Conservation (phyloP, 2,797 vertebrate genomes). For the Crax fasciolata region DNA sequence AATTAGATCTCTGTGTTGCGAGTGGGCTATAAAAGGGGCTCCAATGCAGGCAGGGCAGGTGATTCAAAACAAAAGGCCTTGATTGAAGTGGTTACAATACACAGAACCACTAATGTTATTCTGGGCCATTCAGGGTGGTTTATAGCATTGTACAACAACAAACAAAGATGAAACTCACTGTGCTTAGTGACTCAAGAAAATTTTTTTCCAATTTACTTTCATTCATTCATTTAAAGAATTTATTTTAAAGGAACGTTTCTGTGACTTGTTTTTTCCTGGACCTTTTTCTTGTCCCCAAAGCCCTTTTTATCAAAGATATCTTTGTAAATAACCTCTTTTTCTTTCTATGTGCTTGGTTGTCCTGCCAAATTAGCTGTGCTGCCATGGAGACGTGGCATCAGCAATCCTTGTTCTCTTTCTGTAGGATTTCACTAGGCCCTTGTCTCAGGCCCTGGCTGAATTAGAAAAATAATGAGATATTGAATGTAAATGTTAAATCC, state of each 20-base stretch:
- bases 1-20: constrained; percentile 62
- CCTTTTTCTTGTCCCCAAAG: constrained; percentile 54
- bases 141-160: constrained; percentile 62
- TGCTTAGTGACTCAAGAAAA: constrained; percentile 32
- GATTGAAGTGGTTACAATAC: constrained; percentile 74
- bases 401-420: constrained; percentile 76
- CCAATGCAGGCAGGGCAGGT: constrained; percentile 70
- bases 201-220: constrained; percentile 28
- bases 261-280: constrained; percentile 22
- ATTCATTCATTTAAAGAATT: constrained; percentile 26
- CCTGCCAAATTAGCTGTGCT: constrained; percentile 81
- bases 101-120: constrained; percentile 74
- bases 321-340: constrained; percentile 80
- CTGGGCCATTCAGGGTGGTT: constrained; percentile 65
- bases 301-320: constrained; percentile 77
- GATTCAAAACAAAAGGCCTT: constrained; percentile 79
- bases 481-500: constrained; percentile 57
- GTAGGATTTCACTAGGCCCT: constrained; percentile 74
- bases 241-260: constrained; percentile 59
- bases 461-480: constrained; percentile 67
- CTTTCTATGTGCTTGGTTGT: constrained; percentile 66
- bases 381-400: constrained; percentile 79
- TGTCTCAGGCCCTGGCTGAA: constrained; percentile 64
- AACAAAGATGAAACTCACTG: constrained; percentile 70
- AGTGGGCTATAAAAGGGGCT: constrained; percentile 58